A percentile compares a stretch with the other conserved stretches of the same genome.
Conservation (phyloP, 2,888 invertebrate species). For the Drosophila picticornis region DNA sequence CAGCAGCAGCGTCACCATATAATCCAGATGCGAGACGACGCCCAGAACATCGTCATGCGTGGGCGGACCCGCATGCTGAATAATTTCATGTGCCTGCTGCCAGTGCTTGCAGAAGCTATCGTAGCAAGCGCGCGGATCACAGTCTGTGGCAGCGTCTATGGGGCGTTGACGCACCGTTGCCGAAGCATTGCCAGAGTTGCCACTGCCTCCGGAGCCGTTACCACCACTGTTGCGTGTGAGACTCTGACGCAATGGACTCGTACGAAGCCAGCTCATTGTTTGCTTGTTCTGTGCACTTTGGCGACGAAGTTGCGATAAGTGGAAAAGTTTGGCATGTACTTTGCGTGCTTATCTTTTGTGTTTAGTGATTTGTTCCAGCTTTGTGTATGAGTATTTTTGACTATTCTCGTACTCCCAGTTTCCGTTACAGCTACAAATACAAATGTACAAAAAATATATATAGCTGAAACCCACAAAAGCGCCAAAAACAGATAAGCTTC, state of each 20-base stretch:
- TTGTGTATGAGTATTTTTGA: constrained; percentile 29
- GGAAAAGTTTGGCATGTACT: constrained; percentile 59
- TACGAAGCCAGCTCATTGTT: constrained; percentile 90
- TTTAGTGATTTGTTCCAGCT: constrained; percentile 37
- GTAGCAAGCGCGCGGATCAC: constrained; percentile 95
- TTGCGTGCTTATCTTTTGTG: constrained; percentile 42
- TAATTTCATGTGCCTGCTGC: constrained; percentile 95
- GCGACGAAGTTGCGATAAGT: constrained; percentile 48
- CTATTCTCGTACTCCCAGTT: constrained; percentile 47
- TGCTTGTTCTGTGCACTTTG: constrained; percentile 39
- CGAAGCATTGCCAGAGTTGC: constrained; percentile 31
- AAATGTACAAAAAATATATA: constrained; percentile 12
- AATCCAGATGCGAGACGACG: constrained; percentile 96
- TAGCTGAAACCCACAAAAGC: constrained; percentile 37
- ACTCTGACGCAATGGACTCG: constrained; percentile 86
- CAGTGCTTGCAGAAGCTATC: constrained; percentile 97
- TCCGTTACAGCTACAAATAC: constrained; percentile 31
- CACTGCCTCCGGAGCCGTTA: constrained; percentile 34
- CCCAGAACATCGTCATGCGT: constrained; percentile 94
- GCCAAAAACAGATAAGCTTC: constrained; percentile 44
- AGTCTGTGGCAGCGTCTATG: constrained; percentile 89
- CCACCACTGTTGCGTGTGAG: constrained; percentile 86
- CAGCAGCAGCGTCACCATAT: constrained; percentile 93
- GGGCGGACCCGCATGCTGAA: constrained; percentile 89
- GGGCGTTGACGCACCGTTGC: constrained; percentile 86